Evolutionary conservation across 2,797 vertebrate genomes (phyloP), one percentile per base, ranked within the genome.

Genomic region (Coendou prehensilis): DNA sequence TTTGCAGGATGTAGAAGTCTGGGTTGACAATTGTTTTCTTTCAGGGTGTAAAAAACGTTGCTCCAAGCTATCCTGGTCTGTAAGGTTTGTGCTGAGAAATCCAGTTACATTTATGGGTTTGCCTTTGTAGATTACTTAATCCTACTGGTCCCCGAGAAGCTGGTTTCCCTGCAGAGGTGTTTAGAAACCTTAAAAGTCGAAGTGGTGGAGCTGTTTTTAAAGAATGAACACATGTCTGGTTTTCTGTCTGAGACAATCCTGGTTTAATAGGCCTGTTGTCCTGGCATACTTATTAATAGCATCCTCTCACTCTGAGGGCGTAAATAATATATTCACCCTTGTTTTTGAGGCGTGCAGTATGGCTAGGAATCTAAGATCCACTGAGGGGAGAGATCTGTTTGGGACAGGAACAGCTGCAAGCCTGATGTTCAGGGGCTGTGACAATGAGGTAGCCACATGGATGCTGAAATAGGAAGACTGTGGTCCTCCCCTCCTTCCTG

Each of bases 181-280:
- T 81, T 54, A 76, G 92, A 86, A 79, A 93, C 15, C 6, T 61
- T 50, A 67, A 41, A 47, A 23, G 52, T 52, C 61, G 37, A 61
- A 79, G 30, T 26, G 79, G 2, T 76, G 41, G 41, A 41, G 33
- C 5, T 10, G 28, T 37, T 81, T 82, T 17, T 56, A 79, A 52
- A 95, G 22, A 13, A 17, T 30, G 45, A 30, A 18, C 5, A 4
- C 37, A 26, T 33, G 3, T 76, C 45, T 6, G 0, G 13, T 88
- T 90, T 41, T 41, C 37, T 79, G 30, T 22, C 71, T 37, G 45
- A 92, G n/a, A n/a, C 11, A 83, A n/a, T 56, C 52, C 50, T n/a
- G 50, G 47, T 75, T 95, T 89, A 45, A 92, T 84, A 50, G 71
- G 45, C 33, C 37, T 79, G 5, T 52, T 73, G 22, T 41, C 20